These are phyloP conservation scores for Andrena camellia DNA, from an alignment of 2,888 invertebrate genomes.

Conservation along the genomic window DNA sequence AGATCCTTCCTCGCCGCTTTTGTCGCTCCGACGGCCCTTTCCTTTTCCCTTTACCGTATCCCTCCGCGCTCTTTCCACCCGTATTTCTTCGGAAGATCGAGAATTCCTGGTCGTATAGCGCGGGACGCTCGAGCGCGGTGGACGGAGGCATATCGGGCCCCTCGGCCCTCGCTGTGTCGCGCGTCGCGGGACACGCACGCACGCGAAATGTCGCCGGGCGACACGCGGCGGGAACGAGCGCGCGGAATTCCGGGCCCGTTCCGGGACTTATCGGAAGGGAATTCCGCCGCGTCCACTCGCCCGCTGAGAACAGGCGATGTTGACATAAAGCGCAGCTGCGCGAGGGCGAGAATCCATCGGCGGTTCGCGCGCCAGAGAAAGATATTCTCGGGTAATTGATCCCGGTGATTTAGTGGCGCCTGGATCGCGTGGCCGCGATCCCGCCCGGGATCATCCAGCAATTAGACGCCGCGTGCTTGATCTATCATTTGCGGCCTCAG, in stretches of 20 bases:
- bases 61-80: constrained; percentile 10
- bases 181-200: constrained; percentile 13
- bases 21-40: constrained; percentile 52
- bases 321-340: constrained; percentile 43
- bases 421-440: constrained; percentile 20
- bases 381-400: constrained; percentile 46
- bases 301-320: constrained; percentile 32
- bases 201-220: constrained; percentile 18
- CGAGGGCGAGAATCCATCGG: constrained; percentile 39
- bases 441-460: constrained; percentile 20
- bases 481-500: constrained; percentile 25
- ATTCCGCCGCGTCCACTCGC: constrained; percentile 44
- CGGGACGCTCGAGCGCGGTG: constrained; percentile 35
- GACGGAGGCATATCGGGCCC: constrained; percentile 9
- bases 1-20: constrained; percentile 57
- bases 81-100: constrained; percentile 63
- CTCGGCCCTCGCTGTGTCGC: background rate
- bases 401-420: constrained; percentile 55
- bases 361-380: constrained; percentile 1
- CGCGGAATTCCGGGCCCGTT: constrained; percentile 48
- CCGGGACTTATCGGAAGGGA: constrained; percentile 54
- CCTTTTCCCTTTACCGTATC: background rate
- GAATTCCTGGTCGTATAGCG: constrained; percentile 62
- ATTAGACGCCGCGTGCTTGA: constrained; percentile 10
- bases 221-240: constrained; percentile 25